Base-by-base conservation (phyloP, 2,888 invertebrate genomes). In the Rugalucina vietnamica region DNA sequence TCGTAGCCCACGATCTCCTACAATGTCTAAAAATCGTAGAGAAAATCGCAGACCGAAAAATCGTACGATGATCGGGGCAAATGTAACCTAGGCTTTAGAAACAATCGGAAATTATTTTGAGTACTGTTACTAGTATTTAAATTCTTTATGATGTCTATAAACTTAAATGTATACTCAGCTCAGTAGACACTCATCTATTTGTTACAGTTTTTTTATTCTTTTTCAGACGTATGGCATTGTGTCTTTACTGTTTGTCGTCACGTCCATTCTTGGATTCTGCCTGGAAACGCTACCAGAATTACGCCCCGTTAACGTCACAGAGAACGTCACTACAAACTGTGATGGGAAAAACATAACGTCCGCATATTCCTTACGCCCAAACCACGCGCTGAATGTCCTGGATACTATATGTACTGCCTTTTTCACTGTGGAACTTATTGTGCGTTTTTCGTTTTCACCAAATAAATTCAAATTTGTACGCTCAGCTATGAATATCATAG, bases 391-490 rank as follows among this genome's bases (percentile, higher is more conserved):
- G 69, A 91, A 92, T 79, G 88, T 89, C 79, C 86, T 94, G 43
- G 94, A 94, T 84, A 90, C 93, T 39, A 91, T 93, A 39, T 94
- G 94, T 84, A 94, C 94, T n/a, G 89, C 92, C 69, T 94, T 93
- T 89, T 94, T 94, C 88, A 93, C 94, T 0, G 89, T 93, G 70
- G 94, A 94, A 81, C 90, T 94, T 24, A 89, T 93, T n/a, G 87
- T 93, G 24, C 86, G 94, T 4, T 93, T 94, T 82, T 79, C 89
- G 65, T 93, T 94, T 79, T 92, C 94, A n/a, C 94, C 94, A 27
- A 90, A 89, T 79, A 93, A 94, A 82, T 84, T 91, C 24, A 84
- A 88, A 50, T 94, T 94, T 82, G 92, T 94, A 49, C 89, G 91
- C 32, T 92, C 92, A 5, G 85, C 91, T 34, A 93, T 94, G 94